These are phyloP conservation scores for Amiota communis DNA, from an alignment of 2,888 invertebrate species.

Conservation along the genomic window DNA sequence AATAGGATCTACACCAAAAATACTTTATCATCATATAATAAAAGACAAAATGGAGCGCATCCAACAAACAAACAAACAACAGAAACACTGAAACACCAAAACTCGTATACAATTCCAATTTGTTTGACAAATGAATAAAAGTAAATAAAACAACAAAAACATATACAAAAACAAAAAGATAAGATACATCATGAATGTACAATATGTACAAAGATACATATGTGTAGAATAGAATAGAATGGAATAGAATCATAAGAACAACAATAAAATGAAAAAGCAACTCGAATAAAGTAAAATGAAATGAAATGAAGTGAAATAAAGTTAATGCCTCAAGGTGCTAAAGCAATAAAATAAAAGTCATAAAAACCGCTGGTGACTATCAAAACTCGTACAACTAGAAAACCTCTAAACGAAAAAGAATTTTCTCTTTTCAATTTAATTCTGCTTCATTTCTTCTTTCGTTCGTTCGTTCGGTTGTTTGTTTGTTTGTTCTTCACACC, in stretches of 20 bases:
- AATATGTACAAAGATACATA: neutral
- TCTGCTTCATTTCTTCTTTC: neutral
- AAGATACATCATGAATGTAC: neutral
- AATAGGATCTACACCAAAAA: neutral
- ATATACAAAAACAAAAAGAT: neutral
- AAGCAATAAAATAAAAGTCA: constrained; percentile 29
- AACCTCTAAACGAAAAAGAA: neutral
- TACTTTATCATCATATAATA: too few relatives aligned
- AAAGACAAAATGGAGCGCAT: too few relatives aligned
- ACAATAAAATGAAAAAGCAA: neutral
- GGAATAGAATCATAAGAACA: neutral
- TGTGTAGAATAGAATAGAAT: neutral
- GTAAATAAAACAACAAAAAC: constrained; percentile 11
- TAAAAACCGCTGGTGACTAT: constrained; percentile 16
- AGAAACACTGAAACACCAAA: neutral
- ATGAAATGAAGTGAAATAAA: neutral
- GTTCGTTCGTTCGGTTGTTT: constrained; percentile 1
- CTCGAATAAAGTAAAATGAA: constrained; percentile 8
- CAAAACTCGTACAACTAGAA: neutral
- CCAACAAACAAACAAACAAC: neutral
- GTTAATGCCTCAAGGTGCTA: constrained; percentile 15
- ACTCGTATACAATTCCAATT: constrained; percentile 25
- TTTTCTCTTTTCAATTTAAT: neutral
- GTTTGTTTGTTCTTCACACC: neutral
- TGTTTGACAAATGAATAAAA: constrained; percentile 14